These are phyloP conservation scores for Sinocyclocheilus maitianheensis DNA, from an alignment of 2,113 vertebrate species.

Conservation along the genomic window DNA sequence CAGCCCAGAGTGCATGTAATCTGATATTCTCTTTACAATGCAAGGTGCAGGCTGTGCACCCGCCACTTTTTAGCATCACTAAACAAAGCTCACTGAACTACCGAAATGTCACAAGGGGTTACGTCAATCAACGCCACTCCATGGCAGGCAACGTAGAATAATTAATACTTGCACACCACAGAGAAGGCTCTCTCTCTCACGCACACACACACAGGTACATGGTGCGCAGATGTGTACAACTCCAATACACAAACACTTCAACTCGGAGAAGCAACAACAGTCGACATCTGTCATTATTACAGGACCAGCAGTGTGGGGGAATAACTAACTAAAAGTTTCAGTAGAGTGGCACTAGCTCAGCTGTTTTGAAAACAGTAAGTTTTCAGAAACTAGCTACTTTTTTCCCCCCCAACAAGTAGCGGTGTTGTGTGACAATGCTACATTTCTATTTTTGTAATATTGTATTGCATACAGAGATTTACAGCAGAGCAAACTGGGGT, in stretches of 20 bases:
- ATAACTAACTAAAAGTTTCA: constrained; percentile 6
- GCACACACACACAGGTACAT: background rate
- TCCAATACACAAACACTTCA: background rate
- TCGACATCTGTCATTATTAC: constrained; percentile 48
- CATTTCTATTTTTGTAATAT: background rate
- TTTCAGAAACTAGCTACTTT: background rate
- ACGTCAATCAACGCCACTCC: constrained; percentile 46
- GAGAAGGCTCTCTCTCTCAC: constrained; percentile 21
- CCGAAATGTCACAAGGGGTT: constrained; percentile 47
- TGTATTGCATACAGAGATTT: background rate
- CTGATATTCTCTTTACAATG: constrained; percentile 61
- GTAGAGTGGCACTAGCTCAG: constrained; percentile 2
- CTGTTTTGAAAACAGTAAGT: background rate
- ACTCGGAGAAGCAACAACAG: constrained; percentile 37
- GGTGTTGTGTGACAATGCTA: background rate
- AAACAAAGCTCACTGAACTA: constrained; percentile 33
- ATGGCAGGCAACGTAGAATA: constrained; percentile 45
- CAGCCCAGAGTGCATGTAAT: constrained; percentile 46
- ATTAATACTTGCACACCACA: constrained; percentile 47
- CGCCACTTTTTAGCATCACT: constrained; percentile 41
- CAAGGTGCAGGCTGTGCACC: background rate
- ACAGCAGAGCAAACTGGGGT: background rate
- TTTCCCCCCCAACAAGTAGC: background rate
- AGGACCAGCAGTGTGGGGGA: constrained; percentile 4
- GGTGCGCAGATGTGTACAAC: constrained; percentile 8